Evolutionary conservation across 2,888 invertebrate species (phyloP).

Genomic region (Drosophila lacicola): DNA sequence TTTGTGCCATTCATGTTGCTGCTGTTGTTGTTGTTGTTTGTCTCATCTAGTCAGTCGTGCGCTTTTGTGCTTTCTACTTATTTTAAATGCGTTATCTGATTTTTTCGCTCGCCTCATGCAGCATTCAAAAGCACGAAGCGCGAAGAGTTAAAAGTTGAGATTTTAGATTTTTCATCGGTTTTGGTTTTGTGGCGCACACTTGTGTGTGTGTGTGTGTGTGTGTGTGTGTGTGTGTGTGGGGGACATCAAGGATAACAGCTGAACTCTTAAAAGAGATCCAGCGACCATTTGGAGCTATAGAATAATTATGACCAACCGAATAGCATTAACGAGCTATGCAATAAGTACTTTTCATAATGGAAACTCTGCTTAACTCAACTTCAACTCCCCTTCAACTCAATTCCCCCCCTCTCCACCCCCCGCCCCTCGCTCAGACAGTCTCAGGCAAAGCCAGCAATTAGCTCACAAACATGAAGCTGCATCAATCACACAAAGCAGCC

Average conservation of each 20-base stretch:
- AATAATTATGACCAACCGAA: constrained; percentile 63
- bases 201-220: background rate
- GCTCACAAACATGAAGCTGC: constrained; percentile 66
- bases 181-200: constrained; percentile 10
- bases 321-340: constrained; percentile 62
- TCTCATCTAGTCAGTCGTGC: constrained; percentile 74
- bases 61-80: constrained; percentile 73
- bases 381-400: background rate
- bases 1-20: constrained; percentile 37
- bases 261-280: background rate
- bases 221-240: background rate
- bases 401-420: background rate
- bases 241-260: constrained; percentile 11
- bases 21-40: constrained; percentile 19
- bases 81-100: constrained; percentile 77
- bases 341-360: constrained; percentile 60
- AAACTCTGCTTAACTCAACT: background rate
- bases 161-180: constrained; percentile 40
- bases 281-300: constrained; percentile 15
- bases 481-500: constrained; percentile 59
- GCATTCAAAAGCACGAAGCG: constrained; percentile 65
- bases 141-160: constrained; percentile 72
- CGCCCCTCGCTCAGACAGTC: background rate
- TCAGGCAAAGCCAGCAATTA: constrained; percentile 54
- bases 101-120: constrained; percentile 71